These are phyloP conservation scores for Ips typographus DNA, from an alignment of 1,140 invertebrate genomes.

Conservation along the genomic window DNA sequence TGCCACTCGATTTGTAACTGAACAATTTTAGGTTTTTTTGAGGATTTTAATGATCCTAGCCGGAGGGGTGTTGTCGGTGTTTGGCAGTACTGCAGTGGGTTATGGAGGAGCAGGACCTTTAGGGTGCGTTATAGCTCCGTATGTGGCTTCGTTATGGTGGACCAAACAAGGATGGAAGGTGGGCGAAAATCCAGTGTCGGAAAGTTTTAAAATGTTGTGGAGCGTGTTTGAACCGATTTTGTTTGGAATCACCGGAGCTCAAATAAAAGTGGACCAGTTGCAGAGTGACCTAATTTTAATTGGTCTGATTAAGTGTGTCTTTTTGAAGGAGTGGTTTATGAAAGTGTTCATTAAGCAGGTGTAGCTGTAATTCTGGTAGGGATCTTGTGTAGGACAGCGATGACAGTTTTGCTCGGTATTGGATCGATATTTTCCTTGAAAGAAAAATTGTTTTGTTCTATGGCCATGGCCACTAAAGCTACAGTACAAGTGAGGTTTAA, in stretches of 20 bases:
- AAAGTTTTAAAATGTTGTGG: conserved; percentile 88
- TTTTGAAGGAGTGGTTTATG: no score
- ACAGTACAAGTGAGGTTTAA: conserved; percentile 68
- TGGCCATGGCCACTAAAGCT: conserved; percentile 93
- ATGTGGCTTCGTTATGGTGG: conserved; percentile 76
- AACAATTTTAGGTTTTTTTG: conserved; percentile 59
- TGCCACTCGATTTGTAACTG: no score
- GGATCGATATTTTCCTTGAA: conserved; percentile 79
- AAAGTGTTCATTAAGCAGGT: no score
- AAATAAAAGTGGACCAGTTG: conserved; percentile 73
- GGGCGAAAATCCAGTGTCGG: conserved; percentile 80
- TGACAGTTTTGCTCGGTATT: conserved; percentile 66
- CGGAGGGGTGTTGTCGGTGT: conserved; percentile 77
- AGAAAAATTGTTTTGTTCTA: conserved; percentile 84
- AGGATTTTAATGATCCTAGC: conserved; percentile 73
- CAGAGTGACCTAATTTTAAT: conserved; percentile 64
- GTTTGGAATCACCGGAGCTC: conserved; percentile 87
- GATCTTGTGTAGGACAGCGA: conserved; percentile 63
- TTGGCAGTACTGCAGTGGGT: conserved; percentile 77
- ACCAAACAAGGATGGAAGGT: conserved; percentile 77
- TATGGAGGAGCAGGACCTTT: conserved; percentile 83
- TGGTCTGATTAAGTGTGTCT: conserved; percentile 47
- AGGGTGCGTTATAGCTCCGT: conserved; percentile 71
- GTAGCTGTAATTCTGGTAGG: conserved; percentile 58
- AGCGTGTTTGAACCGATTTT: conserved; percentile 91